A percentile compares a stretch with the other conserved stretches of the same genome.
Evolutionary conservation across 2,113 vertebrate species (phyloP).

Genomic region (Rhynchomys soricoides): DNA sequence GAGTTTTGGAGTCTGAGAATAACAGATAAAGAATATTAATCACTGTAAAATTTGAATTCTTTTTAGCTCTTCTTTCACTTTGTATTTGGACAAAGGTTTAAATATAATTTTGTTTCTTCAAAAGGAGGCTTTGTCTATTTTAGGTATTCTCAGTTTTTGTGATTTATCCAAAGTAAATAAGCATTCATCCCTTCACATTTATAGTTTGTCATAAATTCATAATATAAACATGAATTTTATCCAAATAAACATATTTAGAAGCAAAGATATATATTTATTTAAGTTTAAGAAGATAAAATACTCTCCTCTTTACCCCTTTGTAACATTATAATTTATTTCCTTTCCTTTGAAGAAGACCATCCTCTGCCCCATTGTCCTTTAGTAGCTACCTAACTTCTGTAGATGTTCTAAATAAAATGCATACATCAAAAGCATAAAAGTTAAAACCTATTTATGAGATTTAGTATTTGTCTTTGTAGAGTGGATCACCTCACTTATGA

Average conservation of each 20-base stretch:
- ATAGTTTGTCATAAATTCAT: not conserved
- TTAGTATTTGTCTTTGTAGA: not conserved
- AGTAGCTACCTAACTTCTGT: no score
- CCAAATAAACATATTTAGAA: not conserved
- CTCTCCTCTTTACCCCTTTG: not conserved
- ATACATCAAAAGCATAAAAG: not conserved
- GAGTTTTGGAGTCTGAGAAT: not conserved
- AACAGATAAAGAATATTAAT: slow-evolving; percentile 5
- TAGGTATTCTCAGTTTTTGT: not conserved
- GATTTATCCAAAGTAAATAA: not conserved
- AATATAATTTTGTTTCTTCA: not conserved
- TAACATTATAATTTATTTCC: not conserved
- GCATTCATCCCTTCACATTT: not conserved
- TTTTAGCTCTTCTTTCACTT: not conserved
- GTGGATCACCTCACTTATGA: not conserved
- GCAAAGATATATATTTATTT: not conserved
- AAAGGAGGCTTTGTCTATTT: not conserved
- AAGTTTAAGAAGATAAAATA: not conserved
- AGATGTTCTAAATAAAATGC: not conserved
- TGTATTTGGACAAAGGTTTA: not conserved
- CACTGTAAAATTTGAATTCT: not conserved
- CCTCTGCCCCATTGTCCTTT: not conserved
- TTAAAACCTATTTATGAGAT: not conserved
- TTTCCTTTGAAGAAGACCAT: not conserved
- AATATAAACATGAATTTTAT: not conserved